Evolutionary conservation across 2,113 vertebrate species (phyloP).

Genomic region (Gobius niger): DNA sequence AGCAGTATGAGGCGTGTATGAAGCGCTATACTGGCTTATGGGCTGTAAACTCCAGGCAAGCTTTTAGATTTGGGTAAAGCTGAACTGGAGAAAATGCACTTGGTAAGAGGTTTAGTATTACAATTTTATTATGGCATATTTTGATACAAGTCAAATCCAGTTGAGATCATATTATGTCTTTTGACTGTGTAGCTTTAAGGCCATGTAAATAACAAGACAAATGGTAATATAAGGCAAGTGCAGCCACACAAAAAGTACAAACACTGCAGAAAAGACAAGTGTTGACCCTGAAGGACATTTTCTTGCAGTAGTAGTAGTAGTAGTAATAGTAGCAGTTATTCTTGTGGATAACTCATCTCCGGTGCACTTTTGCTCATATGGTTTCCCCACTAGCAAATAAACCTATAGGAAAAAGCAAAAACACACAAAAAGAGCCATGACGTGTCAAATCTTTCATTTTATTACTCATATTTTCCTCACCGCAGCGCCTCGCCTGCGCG

Average conservation of each 20-base stretch:
- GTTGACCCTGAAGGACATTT: neutral
- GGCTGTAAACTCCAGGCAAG: too few relatives aligned
- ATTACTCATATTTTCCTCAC: slow-evolving; percentile 12
- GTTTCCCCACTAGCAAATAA: slow-evolving; percentile 22
- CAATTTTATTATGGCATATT: too few relatives aligned
- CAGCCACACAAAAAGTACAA: slow-evolving; percentile 24
- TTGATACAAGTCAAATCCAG: neutral
- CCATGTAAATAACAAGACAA: slow-evolving; percentile 8
- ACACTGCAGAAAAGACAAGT: slow-evolving; percentile 28
- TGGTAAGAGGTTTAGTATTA: too few relatives aligned
- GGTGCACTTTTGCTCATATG: neutral
- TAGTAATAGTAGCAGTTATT: too few relatives aligned
- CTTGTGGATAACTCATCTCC: neutral
- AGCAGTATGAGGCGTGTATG: too few relatives aligned
- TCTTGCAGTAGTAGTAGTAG: neutral
- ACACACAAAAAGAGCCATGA: neutral
- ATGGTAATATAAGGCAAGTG: slow-evolving; percentile 26
- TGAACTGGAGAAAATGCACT: too few relatives aligned
- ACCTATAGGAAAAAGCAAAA: slow-evolving; percentile 5
- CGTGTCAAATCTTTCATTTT: neutral
- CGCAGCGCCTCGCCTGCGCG: slow-evolving; percentile 10
- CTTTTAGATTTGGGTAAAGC: too few relatives aligned
- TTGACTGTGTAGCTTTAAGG: neutral
- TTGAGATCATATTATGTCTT: too few relatives aligned
- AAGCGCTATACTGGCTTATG: too few relatives aligned